Percentiles rank a stretch among this genome's conserved stretches.
Evolutionary conservation across 2,797 vertebrate genomes (phyloP).

Genomic region (Xiphorhynchus erythropygius): DNA sequence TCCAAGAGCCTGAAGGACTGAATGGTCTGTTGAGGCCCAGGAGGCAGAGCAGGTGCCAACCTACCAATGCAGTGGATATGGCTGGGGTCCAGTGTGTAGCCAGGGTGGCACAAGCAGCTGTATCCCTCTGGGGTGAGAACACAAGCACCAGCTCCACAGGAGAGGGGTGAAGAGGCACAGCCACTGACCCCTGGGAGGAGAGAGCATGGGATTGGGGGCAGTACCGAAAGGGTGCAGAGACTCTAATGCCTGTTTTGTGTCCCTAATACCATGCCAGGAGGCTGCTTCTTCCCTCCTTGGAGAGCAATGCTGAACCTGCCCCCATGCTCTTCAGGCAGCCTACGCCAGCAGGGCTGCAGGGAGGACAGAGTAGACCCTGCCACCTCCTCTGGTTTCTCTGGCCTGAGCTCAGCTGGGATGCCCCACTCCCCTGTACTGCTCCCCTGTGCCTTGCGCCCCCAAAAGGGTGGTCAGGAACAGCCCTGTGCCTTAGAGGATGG

Average conservation of each 20-base stretch:
- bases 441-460: background rate
- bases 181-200: slow-evolving; percentile 71
- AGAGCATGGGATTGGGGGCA: background rate
- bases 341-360: background rate
- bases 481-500: background rate
- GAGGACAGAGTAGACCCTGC: background rate
- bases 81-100: slow-evolving; percentile 83
- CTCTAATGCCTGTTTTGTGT: background rate
- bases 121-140: slow-evolving; percentile 84
- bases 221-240: background rate
- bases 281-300: background rate
- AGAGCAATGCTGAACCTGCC: background rate
- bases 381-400: background rate
- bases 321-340: background rate
- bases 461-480: background rate
- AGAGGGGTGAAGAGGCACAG: slow-evolving; percentile 77
- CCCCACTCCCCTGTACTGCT: background rate
- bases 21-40: accelerated
- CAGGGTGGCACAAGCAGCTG: slow-evolving; percentile 84
- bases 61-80: slow-evolving; percentile 86
- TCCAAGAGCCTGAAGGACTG: background rate
- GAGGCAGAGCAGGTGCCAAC: background rate
- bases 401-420: background rate
- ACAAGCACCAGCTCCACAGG: slow-evolving; percentile 86
- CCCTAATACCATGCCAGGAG: background rate